Conservation (phyloP, 2,113 vertebrate species). For the Dicrurus megarhynchus region DNA sequence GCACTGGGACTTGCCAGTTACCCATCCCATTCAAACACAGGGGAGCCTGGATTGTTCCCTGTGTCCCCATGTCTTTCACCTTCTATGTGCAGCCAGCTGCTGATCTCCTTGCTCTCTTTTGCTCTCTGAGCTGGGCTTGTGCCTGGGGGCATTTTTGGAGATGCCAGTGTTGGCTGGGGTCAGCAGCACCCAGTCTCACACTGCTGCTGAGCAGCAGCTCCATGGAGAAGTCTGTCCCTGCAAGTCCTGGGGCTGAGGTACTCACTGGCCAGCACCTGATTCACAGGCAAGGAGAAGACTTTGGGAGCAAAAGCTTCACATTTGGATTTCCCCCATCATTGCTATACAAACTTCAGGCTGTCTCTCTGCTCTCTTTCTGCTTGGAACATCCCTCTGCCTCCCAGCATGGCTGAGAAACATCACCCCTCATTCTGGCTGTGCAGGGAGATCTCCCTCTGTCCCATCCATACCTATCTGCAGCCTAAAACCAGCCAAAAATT, state of each 20-base stretch:
- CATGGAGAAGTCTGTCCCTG: not conserved
- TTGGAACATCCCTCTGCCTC: not conserved
- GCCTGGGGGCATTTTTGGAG: not conserved
- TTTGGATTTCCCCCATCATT: not conserved
- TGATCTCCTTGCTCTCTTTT: not conserved
- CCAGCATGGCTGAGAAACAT: not conserved
- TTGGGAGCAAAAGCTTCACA: not conserved
- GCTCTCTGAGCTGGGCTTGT: not conserved
- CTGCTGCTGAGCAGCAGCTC: fast-evolving
- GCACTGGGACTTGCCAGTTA: not conserved
- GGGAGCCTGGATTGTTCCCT: not conserved
- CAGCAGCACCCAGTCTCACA: not conserved
- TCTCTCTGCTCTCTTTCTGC: not conserved
- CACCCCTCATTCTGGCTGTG: not conserved
- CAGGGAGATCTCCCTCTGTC: not conserved
- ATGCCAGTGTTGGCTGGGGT: fast-evolving
- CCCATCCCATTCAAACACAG: not conserved
- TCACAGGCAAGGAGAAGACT: not conserved
- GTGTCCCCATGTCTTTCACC: not conserved
- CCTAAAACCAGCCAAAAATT: not conserved
- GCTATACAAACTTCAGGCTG: not conserved
- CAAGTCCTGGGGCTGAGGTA: not conserved
- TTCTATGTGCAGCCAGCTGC: not conserved
- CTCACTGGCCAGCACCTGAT: not conserved
- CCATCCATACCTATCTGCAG: not conserved